Percentiles rank a stretch among this genome's conserved stretches.
Conservation (phyloP, 2,113 vertebrate species). For the Columba janthina region DNA sequence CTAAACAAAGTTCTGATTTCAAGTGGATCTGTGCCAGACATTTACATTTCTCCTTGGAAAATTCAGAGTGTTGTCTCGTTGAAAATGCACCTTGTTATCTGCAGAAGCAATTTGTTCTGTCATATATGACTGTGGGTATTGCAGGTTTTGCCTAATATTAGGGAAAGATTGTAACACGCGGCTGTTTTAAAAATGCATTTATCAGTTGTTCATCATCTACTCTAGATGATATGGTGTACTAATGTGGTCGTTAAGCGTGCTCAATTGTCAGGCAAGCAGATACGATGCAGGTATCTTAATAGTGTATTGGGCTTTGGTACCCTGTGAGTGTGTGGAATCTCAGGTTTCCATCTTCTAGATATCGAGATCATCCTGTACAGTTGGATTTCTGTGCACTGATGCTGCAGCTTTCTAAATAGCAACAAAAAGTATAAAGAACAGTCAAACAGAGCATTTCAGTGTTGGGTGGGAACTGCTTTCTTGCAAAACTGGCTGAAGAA, state of each 20-base stretch:
- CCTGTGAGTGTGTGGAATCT: neutral
- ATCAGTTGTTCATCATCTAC: neutral
- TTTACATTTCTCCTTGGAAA: neutral
- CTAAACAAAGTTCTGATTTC: neutral
- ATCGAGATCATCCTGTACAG: neutral
- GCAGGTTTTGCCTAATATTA: neutral
- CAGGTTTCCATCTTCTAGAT: neutral
- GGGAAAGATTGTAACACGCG: neutral
- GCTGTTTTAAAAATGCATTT: neutral
- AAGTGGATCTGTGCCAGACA: neutral
- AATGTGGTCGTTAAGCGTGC: neutral
- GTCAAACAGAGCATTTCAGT: neutral
- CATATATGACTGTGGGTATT: neutral
- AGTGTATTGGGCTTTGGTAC: neutral
- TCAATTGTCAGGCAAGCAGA: neutral
- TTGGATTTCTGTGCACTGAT: neutral
- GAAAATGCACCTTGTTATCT: neutral
- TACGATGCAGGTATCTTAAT: neutral
- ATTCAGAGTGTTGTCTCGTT: neutral
- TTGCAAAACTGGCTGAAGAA: constrained; percentile 20
- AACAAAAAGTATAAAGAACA: neutral
- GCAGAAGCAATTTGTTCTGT: neutral
- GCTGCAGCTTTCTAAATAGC: neutral
- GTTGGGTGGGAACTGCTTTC: constrained; percentile 1
- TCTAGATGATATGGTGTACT: neutral